Evolutionary conservation across 2,113 vertebrate species (phyloP), one percentile per base, ranked within the genome.

Genomic region (Felis catus): DNA sequence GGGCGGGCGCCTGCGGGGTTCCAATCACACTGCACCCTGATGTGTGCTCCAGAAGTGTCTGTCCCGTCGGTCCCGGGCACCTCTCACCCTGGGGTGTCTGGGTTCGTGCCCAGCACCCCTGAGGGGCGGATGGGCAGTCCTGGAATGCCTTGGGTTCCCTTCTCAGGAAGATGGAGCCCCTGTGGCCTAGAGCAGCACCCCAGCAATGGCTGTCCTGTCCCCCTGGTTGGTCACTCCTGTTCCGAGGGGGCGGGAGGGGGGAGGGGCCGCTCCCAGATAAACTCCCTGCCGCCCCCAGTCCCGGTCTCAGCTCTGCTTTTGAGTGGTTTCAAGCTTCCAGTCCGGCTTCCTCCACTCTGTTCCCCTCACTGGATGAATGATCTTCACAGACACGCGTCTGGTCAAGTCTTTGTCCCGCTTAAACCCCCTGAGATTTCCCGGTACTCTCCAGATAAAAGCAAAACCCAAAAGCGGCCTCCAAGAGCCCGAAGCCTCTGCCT

Each of bases 41-140:
- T 3, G 0, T 0, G 76, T 0, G n/a, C 0, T 0, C 39, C 36
- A 0, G 48, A 9, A 2, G 5, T 1, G 8, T 33, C 29, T 36
- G 27, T 11, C 41, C 3, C 2, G 41, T 7, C 1, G 0, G 16
- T 21, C 51, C n/a, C 0, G 11, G 63, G 25, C 27, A 25, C 19
- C 48, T 93, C 71, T 1, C 51, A 9, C 13, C 1, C 31, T 31
- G 61, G 6, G 25, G 39, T 2, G 23, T 31, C 31, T n/a, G 53
- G 4, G 23, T 5, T 84, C 41, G 29, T 0, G 4, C 19, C 19
- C 31, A 36, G 8, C 3, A 14, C 4, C 84, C 51, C 4, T 48
- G 13, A 3, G 3, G 33, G 89, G 36, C 0, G 19, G 61, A 33
- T 13, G 33, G 53, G 27, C 29, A 4, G 0, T 18, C 7, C 73